Evolutionary conservation across 2,888 invertebrate genomes (phyloP), one percentile per base, ranked within the genome.

Genomic region (Leptopilina drosophilae): DNA sequence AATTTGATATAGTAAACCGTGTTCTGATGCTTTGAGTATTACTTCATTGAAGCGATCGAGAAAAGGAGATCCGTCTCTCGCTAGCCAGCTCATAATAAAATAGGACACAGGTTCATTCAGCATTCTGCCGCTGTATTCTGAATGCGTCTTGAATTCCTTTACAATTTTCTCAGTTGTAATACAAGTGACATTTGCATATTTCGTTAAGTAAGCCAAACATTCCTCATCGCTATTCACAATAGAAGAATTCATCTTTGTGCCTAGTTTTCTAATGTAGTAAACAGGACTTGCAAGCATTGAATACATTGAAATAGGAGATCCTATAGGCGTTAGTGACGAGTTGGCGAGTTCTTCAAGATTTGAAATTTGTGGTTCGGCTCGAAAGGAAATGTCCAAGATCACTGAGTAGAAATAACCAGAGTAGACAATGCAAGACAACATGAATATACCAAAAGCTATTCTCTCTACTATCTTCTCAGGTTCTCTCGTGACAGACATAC

Each of bases 11-110:
- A 59, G 15, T 59, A 59, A 59, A 7, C n/a, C 59, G 15, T 5
- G 7, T 15, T 59, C 59, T 59, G 59, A n/a, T 15, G 59, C 14
- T 59, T 15, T 59, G 5, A 59, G n/a, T n/a, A 59, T n/a, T n/a
- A 59, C 15, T 59, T 59, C 59, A 59, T 59, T 59, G 59, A 59
- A 59, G 15, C 59, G 59, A 59, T 59, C 59, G 15, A n/a, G 14
- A n/a, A 59, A 59, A 15, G 59, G 59, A n/a, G 59, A 59, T 15
- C 46, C 46, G 4, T 4, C 5, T 7, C n/a, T 14, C 15, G n/a
- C 7, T 7, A 59, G 5, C 59, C 59, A 59, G 14, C n/a, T 59
- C 7, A 7, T 4, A n/a, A 7, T n/a, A n/a, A 2, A 14, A 59
- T n/a, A 15, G 1, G n/a, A 7, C 15, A 59, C n/a, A n/a, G n/a